These are phyloP conservation scores for Prolemur simus DNA, from an alignment of 2,113 vertebrate genomes.

Conservation along the genomic window DNA sequence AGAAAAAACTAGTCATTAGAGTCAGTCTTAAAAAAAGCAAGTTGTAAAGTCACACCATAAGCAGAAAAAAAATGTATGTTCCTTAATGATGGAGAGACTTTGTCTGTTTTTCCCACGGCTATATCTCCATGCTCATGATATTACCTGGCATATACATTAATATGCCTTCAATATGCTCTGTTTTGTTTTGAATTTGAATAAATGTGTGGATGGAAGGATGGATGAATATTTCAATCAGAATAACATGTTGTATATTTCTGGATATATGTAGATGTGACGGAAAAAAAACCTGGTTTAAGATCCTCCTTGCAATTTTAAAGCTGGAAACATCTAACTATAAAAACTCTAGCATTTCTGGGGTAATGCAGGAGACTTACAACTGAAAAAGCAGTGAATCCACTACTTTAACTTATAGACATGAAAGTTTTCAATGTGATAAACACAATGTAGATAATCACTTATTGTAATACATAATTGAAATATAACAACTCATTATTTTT, in stretches of 20 bases:
- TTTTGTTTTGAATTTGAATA: background rate
- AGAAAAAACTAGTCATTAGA: too few relatives aligned
- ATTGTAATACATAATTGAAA: background rate
- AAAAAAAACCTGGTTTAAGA: background rate
- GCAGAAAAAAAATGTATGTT: background rate
- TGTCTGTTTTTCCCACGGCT: background rate
- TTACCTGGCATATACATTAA: background rate
- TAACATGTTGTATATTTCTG: background rate
- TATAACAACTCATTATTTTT: background rate
- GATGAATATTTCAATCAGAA: background rate
- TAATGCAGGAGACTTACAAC: background rate
- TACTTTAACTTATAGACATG: background rate
- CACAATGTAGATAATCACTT: background rate
- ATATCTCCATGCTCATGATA: background rate
- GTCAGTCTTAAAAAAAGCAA: too few relatives aligned
- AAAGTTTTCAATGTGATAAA: background rate
- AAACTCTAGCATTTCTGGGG: background rate
- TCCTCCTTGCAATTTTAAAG: background rate
- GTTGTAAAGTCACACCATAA: background rate
- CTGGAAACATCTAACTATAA: background rate
- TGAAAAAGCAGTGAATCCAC: background rate
- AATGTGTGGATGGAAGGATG: background rate
- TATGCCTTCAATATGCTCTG: background rate
- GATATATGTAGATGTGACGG: background rate
- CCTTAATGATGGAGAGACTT: background rate